Conservation (phyloP, 2,113 vertebrate genomes). For the Cyanoderma ruficeps region DNA sequence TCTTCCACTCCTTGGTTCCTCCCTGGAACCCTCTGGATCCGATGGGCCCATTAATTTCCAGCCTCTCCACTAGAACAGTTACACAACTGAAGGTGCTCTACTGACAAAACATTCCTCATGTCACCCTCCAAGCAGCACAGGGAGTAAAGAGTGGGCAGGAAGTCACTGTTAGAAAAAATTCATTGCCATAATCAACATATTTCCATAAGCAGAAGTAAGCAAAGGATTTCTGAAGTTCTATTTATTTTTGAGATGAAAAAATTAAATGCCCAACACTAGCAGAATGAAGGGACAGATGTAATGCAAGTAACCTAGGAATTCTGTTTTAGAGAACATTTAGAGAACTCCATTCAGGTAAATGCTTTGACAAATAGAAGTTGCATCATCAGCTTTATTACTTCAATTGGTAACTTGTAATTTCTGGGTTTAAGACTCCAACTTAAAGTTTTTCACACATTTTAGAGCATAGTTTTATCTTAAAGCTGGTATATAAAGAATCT, state of each 20-base stretch:
- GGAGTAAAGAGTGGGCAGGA: neutral
- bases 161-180: neutral
- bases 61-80: neutral
- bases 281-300: neutral
- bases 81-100: neutral
- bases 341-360: neutral
- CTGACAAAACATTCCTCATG: neutral
- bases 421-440: neutral
- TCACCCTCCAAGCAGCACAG: neutral
- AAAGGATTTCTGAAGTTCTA: neutral
- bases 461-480: neutral
- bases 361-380: neutral
- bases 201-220: neutral
- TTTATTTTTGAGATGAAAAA: neutral
- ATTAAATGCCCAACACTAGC: neutral
- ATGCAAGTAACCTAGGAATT: neutral
- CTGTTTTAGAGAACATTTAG: neutral
- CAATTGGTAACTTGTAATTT: neutral
- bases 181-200: neutral
- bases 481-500: neutral
- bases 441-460: neutral
- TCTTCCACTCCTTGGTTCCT: neutral
- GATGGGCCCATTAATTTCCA: neutral
- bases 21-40: neutral
- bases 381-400: neutral